Evolutionary conservation across 1,140 invertebrate genomes (phyloP), one percentile per base, ranked within the genome.

Genomic region (Goniozus legneri): DNA sequence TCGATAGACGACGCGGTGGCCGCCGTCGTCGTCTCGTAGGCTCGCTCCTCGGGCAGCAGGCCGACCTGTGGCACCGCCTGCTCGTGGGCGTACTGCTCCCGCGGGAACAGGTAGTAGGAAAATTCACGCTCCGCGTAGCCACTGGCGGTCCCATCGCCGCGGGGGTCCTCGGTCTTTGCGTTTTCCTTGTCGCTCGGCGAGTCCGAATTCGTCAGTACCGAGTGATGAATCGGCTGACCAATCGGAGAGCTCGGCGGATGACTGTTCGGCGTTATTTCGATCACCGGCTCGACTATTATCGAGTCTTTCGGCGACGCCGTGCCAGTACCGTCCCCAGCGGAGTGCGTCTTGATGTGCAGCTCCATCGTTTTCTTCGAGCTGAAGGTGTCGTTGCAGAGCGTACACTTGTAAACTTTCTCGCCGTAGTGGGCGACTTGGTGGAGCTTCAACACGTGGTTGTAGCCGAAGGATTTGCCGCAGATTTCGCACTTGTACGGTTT

Each of bases 351-450:
- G 21, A 93, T 92, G 65, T 94, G 91, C 3, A 85, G 78, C 64
- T 93, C 90, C 85, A 94, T 89, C 21, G 85, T 84, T 63, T 93
- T 93, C 67, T 92, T 92, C 2, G 87, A 92, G 44, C 85, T 89
- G 64, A 93, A 93, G 0, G 90, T 92, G 50, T 89, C 86, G 52
- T 91, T 87, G 65, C 90, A 95, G 7, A 93, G 84, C 0, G 89
- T 92, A 67, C 91, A 94, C 61, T 92, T 92, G 75, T 94, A 94
- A 22, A 92, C 90, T 61, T 92, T 92, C 63, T 92, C 88, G 0
- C 91, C 91, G 56, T 89, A 92, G 71, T 95, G 92, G 43, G 91
- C 87, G n/a, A 92, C 89, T 51, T 91, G 86, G 61, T 93, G 91
- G 19, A 92, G 74, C 69, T 92, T 93, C 16, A 93, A 75, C 1